A percentile compares a stretch with the other conserved stretches of the same genome.
These are phyloP conservation scores for Lycia hirtaria DNA, from an alignment of 2,888 invertebrate genomes.

Conservation along the genomic window DNA sequence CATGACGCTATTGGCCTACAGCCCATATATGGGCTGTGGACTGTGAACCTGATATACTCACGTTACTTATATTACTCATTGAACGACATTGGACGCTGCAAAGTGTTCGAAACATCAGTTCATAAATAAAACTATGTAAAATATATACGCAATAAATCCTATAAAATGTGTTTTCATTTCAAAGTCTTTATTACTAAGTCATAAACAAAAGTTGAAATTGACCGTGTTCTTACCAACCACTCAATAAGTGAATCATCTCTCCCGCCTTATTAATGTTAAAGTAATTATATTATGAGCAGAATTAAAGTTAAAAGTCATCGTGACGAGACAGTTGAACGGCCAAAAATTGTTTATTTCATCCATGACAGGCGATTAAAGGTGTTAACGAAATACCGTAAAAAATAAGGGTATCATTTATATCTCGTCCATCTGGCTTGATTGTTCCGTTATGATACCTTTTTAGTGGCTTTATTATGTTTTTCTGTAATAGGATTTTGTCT, in stretches of 20 bases:
- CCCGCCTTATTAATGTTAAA: slow-evolving; percentile 23
- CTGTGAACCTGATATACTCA: too few species aligned
- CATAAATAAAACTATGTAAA: too few species aligned
- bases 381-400: slow-evolving; percentile 44
- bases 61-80: too few species aligned
- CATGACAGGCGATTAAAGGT: slow-evolving; percentile 47
- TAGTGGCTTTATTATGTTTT: slow-evolving; percentile 24
- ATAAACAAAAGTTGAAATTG: too few species aligned
- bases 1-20: too few species aligned
- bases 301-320: slow-evolving; percentile 36
- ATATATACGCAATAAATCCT: too few species aligned
- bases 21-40: too few species aligned
- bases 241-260: slow-evolving; percentile 6
- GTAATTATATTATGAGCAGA: slow-evolving; percentile 31
- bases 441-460: slow-evolving; percentile 35
- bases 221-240: too few species aligned
- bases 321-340: slow-evolving; percentile 33
- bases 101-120: too few species aligned
- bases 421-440: slow-evolving; percentile 29
- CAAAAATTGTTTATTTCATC: slow-evolving; percentile 31
- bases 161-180: too few species aligned
- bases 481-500: slow-evolving; percentile 14
- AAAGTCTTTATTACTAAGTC: too few species aligned
- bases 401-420: slow-evolving; percentile 16
- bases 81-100: too few species aligned